These are phyloP conservation scores for Phaethon lepturus DNA, from an alignment of 2,113 vertebrate species.

Conservation along the genomic window DNA sequence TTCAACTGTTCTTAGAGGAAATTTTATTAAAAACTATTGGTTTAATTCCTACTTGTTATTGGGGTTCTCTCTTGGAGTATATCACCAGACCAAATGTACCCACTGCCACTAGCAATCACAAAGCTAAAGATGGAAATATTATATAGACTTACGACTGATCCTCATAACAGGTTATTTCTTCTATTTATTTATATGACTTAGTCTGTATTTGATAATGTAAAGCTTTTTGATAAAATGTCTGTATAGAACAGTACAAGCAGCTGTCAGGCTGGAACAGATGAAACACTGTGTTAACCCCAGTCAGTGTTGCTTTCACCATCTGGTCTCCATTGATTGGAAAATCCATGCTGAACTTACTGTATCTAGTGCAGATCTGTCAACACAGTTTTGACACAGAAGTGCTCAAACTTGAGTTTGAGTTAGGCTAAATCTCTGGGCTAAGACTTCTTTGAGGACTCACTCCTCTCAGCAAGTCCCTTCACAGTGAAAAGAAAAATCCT, in stretches of 20 bases:
- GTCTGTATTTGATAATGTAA: neutral
- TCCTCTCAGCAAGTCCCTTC: neutral
- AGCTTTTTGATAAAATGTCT: neutral
- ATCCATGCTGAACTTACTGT: neutral
- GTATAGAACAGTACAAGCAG: neutral
- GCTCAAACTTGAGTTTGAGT: neutral
- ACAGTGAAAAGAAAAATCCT: neutral
- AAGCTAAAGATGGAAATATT: neutral
- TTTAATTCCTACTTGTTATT: neutral
- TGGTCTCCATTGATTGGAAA: neutral
- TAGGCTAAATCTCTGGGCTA: neutral
- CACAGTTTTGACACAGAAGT: neutral
- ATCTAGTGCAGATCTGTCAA: neutral
- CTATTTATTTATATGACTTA: neutral
- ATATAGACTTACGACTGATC: accelerated
- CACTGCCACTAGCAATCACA: neutral
- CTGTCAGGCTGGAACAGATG: neutral
- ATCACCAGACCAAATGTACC: neutral
- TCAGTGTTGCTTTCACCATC: neutral
- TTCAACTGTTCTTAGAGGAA: neutral
- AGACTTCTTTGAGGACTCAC: neutral
- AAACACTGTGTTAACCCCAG: neutral
- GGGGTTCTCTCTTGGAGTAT: neutral
- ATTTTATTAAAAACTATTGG: neutral
- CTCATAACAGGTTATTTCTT: neutral